Conservation (phyloP, 2,113 vertebrate genomes). For the Colius striatus region DNA sequence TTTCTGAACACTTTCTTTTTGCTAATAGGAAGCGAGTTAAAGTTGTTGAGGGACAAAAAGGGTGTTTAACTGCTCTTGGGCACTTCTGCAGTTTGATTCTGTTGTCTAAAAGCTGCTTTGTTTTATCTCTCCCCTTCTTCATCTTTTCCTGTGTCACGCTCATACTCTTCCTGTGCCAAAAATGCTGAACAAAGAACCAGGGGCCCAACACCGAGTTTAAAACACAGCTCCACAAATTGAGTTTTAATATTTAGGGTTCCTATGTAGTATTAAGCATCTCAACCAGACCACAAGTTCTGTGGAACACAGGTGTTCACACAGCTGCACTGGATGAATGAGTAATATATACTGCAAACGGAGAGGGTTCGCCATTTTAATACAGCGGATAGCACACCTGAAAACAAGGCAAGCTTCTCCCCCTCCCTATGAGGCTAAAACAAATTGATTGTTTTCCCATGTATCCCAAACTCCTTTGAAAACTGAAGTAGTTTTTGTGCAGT, state of each 20-base stretch:
- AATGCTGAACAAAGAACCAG: neutral
- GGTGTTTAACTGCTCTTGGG: neutral
- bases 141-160: accelerated
- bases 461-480: neutral
- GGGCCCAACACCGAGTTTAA: neutral
- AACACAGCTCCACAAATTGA: neutral
- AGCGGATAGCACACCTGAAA: neutral
- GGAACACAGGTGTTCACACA: neutral
- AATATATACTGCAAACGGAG: accelerated
- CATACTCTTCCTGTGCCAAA: neutral
- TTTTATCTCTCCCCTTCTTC: neutral
- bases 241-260: neutral
- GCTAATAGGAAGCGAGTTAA: neutral
- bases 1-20: neutral
- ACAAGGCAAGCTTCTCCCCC: accelerated
- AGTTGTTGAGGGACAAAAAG: neutral
- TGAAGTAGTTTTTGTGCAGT: neutral
- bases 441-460: neutral
- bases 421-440: neutral
- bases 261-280: neutral
- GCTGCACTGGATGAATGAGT: neutral
- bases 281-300: accelerated
- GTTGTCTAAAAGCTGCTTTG: neutral
- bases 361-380: neutral
- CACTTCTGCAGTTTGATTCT: neutral